These are phyloP conservation scores for Stigmatopora argus DNA, from an alignment of 2,113 vertebrate species.

Conservation along the genomic window DNA sequence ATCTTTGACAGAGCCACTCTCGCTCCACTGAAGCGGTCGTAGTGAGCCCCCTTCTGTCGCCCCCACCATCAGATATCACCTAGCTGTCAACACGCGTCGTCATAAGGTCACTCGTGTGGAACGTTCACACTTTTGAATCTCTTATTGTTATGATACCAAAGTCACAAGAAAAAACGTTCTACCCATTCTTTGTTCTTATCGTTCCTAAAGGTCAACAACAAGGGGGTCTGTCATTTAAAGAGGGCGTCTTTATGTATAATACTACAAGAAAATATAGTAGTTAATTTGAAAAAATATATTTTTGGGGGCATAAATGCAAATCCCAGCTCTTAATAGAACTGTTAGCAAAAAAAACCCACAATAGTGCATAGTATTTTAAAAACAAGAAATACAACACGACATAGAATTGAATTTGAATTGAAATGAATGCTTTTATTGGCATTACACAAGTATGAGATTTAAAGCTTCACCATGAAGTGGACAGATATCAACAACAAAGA, in stretches of 20 bases:
- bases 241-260: background rate
- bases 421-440: no score
- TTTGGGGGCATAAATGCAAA: no score
- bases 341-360: no score
- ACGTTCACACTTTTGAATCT: background rate
- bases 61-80: background rate
- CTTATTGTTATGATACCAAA: background rate
- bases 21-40: constrained; percentile 5
- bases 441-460: no score
- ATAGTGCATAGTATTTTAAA: no score
- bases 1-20: constrained; percentile 1
- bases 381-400: no score
- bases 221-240: background rate
- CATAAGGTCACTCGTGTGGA: background rate
- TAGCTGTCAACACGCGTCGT: background rate
- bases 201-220: background rate
- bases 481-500: no score
- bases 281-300: no score
- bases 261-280: no score
- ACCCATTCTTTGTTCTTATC: background rate
- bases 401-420: no score
- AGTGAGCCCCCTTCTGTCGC: background rate
- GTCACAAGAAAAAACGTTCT: background rate
- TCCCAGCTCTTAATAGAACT: no score
- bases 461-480: no score